Evolutionary conservation across 2,888 invertebrate genomes (phyloP), one percentile per base, ranked within the genome.

Genomic region (Ischnus inquisitorius): DNA sequence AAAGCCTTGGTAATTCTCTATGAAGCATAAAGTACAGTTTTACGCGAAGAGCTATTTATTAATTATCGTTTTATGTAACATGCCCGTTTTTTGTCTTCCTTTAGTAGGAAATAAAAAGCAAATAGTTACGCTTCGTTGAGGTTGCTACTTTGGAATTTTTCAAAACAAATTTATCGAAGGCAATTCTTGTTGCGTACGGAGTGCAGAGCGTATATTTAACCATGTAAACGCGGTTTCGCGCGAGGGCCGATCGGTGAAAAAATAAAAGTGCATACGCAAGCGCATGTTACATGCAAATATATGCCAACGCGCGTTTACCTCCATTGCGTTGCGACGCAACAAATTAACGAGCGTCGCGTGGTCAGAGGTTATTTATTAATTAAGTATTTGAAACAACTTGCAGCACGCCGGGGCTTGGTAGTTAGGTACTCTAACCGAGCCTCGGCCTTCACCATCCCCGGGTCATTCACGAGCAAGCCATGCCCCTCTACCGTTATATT

Each of bases 351-450:
- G 82, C 79, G 68, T 87, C 79, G 82, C 86, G 84, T 85, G 87
- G 85, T 86, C 83, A 72, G 82, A 67, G 85, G 75, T 84, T 82
- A 87, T 87, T 87, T 85, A 86, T 87, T 87, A 86, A 87, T 87
- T 85, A 85, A 34, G 79, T 82, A 86, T 87, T 82, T 72, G 22
- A 79, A 79, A 78, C 67, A 71, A 76, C 65, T 75, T 62, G 41
- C 57, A 34, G 57, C 57, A 60, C 25, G 48, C 41, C 34, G 14
- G 51, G 14, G 51, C 74, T 64, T 74, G 69, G 69, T 81, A 68
- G 48, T 78, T 78, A 79, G n/a, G 54, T 22, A 19, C 62, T 14
- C 54, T n/a, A 60, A 46, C 48, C 22, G 16, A 43, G 28, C 16
- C 25, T 16, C 67, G 62, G 64, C 64, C 57, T 77, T 64, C 57